A percentile compares a stretch with the other conserved stretches of the same genome.
Conservation (phyloP, 1,140 invertebrate genomes). For the Neodiprion fabricii region DNA sequence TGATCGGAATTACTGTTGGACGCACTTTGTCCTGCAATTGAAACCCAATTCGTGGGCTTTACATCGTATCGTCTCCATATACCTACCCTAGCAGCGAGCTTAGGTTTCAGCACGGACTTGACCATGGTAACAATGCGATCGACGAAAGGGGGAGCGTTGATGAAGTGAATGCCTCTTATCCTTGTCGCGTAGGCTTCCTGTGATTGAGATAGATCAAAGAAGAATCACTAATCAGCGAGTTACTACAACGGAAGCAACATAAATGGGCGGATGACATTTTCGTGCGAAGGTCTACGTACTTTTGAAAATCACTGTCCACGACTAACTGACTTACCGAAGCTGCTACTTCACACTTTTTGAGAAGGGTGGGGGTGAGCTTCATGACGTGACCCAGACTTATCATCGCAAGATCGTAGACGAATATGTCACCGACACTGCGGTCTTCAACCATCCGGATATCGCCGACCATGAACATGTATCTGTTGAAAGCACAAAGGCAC, state of each 20-base stretch:
- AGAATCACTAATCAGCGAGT: too few species aligned
- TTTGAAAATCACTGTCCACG: too few species aligned
- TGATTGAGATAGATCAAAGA: background rate
- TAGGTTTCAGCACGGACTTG: constrained; percentile 71
- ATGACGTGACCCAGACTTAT: constrained; percentile 43
- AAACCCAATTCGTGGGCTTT: too few species aligned
- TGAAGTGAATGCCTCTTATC: constrained; percentile 76
- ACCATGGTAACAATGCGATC: constrained; percentile 68
- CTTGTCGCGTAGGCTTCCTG: constrained; percentile 79
- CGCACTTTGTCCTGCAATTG: too few species aligned
- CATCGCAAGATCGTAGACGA: constrained; percentile 48
- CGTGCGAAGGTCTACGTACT: too few species aligned
- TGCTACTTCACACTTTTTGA: constrained; percentile 51
- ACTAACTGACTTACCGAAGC: constrained; percentile 34
- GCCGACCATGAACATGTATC: constrained; percentile 45
- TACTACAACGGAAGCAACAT: too few species aligned
- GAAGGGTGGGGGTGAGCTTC: constrained; percentile 45
- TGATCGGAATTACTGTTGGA: background rate
- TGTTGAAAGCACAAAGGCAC: constrained; percentile 6
- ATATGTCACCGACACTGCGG: constrained; percentile 47
- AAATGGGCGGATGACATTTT: too few species aligned
- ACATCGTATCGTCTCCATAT: too few species aligned
- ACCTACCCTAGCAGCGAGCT: constrained; percentile 66
- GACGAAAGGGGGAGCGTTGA: constrained; percentile 70
- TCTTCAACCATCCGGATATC: constrained; percentile 44